Percentiles rank a stretch among this genome's conserved stretches.
These are phyloP conservation scores for Melieria picta DNA, from an alignment of 2,888 invertebrate species.

Conservation along the genomic window DNA sequence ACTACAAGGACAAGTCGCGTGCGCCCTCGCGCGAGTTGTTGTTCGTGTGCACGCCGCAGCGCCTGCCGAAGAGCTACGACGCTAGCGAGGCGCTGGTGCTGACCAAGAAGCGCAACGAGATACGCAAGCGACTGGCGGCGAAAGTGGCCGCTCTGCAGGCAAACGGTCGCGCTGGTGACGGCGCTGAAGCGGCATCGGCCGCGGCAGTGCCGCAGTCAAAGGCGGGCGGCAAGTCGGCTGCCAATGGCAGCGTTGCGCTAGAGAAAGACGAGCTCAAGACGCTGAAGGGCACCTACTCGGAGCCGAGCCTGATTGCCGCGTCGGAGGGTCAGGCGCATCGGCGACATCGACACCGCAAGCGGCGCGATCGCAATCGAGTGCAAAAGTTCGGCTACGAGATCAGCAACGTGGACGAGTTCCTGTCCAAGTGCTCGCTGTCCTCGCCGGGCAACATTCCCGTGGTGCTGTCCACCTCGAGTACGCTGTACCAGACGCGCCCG, in stretches of 20 bases:
- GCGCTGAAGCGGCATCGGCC: conserved; percentile 38
- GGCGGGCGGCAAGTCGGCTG: conserved; percentile 14
- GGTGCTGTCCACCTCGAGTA: conserved; percentile 79
- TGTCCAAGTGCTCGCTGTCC: conserved; percentile 82
- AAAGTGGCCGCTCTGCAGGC: conserved; percentile 43
- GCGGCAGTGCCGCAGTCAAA: conserved; percentile 19
- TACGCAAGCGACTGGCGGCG: conserved; percentile 55
- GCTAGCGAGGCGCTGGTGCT: conserved; percentile 54
- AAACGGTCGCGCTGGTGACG: conserved; percentile 33
- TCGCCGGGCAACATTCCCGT: conserved; percentile 88
- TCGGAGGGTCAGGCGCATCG: conserved; percentile 56
- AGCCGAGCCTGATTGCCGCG: conserved; percentile 63
- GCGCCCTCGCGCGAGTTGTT: conserved; percentile 61
- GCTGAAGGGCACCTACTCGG: conserved; percentile 63
- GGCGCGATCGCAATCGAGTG: conserved; percentile 60
- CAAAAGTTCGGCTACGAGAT: conserved; percentile 81
- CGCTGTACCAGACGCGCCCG: conserved; percentile 77
- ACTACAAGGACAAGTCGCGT: conserved; percentile 51
- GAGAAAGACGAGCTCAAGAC: conserved; percentile 51
- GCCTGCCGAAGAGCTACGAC: conserved; percentile 54
- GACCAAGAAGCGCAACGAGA: conserved; percentile 59
- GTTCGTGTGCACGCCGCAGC: conserved; percentile 64
- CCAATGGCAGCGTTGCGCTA: conserved; percentile 41
- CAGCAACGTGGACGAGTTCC: conserved; percentile 80
- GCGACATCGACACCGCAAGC: conserved; percentile 63